A percentile compares a stretch with the other conserved stretches of the same genome.
phyloP scores from a whole-genome alignment of 2,113 vertebrate genomes.

The Rhinolophus sinicus region DNA sequence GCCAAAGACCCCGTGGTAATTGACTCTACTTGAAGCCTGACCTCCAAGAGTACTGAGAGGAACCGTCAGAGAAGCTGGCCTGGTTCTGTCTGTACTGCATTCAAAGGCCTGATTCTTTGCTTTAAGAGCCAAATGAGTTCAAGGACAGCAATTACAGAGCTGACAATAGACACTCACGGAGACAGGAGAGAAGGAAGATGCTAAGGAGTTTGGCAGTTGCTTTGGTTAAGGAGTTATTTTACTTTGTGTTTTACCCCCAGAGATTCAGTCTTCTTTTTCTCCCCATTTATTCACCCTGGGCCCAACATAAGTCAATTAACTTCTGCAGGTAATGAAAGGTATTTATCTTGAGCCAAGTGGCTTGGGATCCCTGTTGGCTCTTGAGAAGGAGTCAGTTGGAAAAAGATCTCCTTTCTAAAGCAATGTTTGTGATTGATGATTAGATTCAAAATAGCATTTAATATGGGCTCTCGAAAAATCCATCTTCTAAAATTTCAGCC shows the following conservation, averaged over 20 bases:
- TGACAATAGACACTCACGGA: neutral
- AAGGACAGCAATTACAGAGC: neutral
- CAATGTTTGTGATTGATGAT: neutral
- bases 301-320: neutral
- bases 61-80: neutral
- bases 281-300: neutral
- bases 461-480: neutral
- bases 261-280: slow-evolving; percentile 29
- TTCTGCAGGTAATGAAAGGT: neutral
- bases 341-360: neutral
- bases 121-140: neutral
- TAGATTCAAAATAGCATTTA: neutral
- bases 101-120: neutral
- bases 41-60: neutral
- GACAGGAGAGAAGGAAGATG: neutral
- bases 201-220: neutral
- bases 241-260: neutral
- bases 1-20: neutral
- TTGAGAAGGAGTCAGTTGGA: neutral
- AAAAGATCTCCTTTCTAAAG: neutral
- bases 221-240: neutral
- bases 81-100: neutral
- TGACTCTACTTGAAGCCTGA: neutral
- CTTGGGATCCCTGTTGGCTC: neutral
- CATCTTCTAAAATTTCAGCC: neutral